These are phyloP conservation scores for Thyatira batis DNA, from an alignment of 2,888 invertebrate genomes.

Conservation along the genomic window DNA sequence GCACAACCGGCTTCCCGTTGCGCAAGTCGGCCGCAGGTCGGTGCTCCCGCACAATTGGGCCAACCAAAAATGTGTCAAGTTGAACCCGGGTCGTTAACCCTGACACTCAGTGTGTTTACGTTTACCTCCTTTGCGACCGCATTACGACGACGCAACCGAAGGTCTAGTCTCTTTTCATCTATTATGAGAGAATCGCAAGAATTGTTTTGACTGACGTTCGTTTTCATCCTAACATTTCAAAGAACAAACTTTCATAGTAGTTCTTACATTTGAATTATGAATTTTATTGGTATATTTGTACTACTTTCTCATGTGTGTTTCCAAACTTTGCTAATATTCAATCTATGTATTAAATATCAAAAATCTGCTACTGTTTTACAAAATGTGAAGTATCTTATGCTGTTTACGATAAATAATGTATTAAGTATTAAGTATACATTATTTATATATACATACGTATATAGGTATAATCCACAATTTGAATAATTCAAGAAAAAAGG, in stretches of 20 bases:
- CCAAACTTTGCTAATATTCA: too few relatives aligned
- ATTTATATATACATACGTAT: neutral
- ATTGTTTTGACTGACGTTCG: neutral
- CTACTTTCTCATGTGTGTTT: too few relatives aligned
- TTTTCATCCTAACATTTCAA: neutral
- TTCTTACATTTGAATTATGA: neutral
- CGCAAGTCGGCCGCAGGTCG: constrained; percentile 68
- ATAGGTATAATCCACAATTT: constrained; percentile 6
- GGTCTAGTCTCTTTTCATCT: constrained; percentile 9
- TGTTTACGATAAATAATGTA: too few relatives aligned
- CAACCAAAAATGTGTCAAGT: constrained; percentile 81
- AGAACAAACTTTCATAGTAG: neutral
- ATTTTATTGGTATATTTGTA: neutral
- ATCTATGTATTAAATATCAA: too few relatives aligned
- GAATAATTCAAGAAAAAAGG: constrained; percentile 14
- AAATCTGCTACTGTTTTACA: too few relatives aligned
- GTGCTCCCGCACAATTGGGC: constrained; percentile 73
- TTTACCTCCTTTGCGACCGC: constrained; percentile 60
- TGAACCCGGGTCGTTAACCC: constrained; percentile 76
- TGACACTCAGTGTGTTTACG: constrained; percentile 50
- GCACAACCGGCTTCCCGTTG: constrained; percentile 67
- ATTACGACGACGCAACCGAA: constrained; percentile 27
- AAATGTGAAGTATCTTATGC: too few relatives aligned
- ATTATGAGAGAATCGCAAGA: neutral
- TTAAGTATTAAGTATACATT: neutral